Conservation (phyloP, 2,888 invertebrate genomes). For the Eulithis testata region DNA sequence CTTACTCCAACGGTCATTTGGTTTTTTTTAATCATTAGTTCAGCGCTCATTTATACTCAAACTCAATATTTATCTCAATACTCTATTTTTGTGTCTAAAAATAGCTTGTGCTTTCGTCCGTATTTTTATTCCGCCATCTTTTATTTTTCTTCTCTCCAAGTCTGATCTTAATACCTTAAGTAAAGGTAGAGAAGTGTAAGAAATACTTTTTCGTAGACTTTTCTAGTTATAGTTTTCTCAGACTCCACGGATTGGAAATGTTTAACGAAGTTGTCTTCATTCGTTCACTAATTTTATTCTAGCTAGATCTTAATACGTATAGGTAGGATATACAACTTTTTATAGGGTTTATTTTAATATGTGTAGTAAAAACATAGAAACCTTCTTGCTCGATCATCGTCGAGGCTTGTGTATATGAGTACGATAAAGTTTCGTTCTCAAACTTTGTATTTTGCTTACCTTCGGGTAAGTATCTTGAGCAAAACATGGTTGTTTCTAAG, state of each 20-base stretch:
- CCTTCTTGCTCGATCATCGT: not conserved
- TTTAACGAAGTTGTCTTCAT: conserved; percentile 45
- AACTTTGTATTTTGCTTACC: not conserved
- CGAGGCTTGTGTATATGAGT: not conserved
- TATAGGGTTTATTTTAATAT: not conserved
- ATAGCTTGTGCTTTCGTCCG: conserved; percentile 3
- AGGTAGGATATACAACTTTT: not conserved
- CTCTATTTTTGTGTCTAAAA: conserved; percentile 4
- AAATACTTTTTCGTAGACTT: conserved; percentile 35
- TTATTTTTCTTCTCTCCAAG: conserved; percentile 7
- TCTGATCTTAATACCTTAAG: conserved; percentile 5
- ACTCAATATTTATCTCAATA: conserved; percentile 6
- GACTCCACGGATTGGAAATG: conserved; percentile 46
- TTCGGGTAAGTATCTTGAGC: not conserved
- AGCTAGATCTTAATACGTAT: not conserved
- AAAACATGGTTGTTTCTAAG: conserved; percentile 1
- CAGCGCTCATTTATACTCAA: not conserved
- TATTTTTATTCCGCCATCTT: conserved; percentile 9
- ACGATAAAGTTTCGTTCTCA: conserved; percentile 6
- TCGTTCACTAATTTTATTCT: not conserved
- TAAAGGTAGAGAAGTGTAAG: conserved; percentile 23
- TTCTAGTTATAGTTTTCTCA: conserved; percentile 44
- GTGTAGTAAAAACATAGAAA: not conserved
- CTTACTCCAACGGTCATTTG: conserved; percentile 1
- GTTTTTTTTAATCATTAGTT: not conserved